Evolutionary conservation across 1,140 invertebrate species (phyloP).

Genomic region (Laodelphax striatellus): DNA sequence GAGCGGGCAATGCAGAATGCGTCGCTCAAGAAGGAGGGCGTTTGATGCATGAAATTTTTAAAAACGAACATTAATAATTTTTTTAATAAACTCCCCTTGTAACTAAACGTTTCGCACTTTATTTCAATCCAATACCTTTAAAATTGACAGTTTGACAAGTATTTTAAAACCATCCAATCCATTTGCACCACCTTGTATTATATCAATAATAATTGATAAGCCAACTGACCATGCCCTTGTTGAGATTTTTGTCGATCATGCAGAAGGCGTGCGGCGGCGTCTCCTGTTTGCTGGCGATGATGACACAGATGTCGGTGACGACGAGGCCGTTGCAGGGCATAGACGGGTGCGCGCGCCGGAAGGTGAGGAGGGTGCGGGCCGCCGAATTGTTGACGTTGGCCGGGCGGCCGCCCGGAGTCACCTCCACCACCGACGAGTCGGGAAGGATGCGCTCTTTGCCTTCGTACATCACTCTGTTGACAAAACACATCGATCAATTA

Average conservation of each 20-base stretch:
- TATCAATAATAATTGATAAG: too few relatives aligned
- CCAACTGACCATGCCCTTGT: conserved; percentile 73
- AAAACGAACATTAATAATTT: too few relatives aligned
- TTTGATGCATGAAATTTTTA: too few relatives aligned
- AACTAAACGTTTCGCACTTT: too few relatives aligned
- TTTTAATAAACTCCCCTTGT: too few relatives aligned
- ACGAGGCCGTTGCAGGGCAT: conserved; percentile 93
- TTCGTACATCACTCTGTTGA: conserved; percentile 78
- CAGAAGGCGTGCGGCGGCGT: conserved; percentile 92
- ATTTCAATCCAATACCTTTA: too few relatives aligned
- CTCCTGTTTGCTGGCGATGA: conserved; percentile 87
- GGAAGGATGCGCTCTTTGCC: conserved; percentile 85
- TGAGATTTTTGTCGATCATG: conserved; percentile 90
- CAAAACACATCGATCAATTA: too few relatives aligned
- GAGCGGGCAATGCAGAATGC: too few relatives aligned
- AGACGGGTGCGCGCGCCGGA: conserved; percentile 65
- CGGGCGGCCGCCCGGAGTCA: conserved; percentile 70
- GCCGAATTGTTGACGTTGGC: conserved; percentile 98
- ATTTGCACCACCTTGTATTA: too few relatives aligned
- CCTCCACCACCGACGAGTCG: conserved; percentile 82
- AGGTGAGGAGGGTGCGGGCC: conserved; percentile 85
- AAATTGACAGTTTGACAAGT: too few relatives aligned
- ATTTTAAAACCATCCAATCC: too few relatives aligned
- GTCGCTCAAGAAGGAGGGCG: too few relatives aligned
- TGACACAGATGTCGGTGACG: conserved; percentile 94